Evolutionary conservation across 2,888 invertebrate genomes (phyloP), one percentile per base, ranked within the genome.

Genomic region (Trachelus stipa): DNA sequence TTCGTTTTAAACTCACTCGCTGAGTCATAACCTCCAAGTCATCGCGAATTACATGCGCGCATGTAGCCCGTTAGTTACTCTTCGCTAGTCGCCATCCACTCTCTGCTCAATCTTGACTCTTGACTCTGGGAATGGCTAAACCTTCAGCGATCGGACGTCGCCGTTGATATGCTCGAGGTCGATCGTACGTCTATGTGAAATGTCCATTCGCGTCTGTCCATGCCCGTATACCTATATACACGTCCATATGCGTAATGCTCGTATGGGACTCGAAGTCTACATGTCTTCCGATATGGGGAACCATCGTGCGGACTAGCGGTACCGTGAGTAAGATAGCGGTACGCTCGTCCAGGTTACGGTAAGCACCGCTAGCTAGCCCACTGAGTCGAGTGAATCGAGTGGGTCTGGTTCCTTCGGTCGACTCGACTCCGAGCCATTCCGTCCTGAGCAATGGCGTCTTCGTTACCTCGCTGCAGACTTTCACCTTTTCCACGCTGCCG

Each of bases 301-400:
- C 23, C 56, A 56, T 56, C 56, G 56, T 23, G 56, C 78, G 68
- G 85, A 78, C 83, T 89, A 89, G 89, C 89, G 89, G 89, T 88
- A 89, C 81, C 85, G 82, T 88, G 90, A 88, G 90, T 90, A 88
- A 90, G 86, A 73, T 74, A 76, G 69, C 79, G 73, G 75, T 37
- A 56, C 34, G 71, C 37, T 31, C 68, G 74, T 71, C 69, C 73
- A 40, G 12, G 56, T 73, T 78, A 79, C 68, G 68, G 34, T 30
- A 75, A 69, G 77, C 68, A 69, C 69, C 68, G 75, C 76, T 75
- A 75, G 76, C 56, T 79, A 71, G 78, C 68, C 37, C 75, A 31
- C 33, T 33, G 71, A 71, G 71, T 31, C 71, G 71, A 71, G 71
- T 56, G 34, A 71, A 34, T 34, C 33, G 71, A 71, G 71, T 71